phyloP scores from a whole-genome alignment of 2,113 vertebrate genomes.

The Hirundichthys speculiger region DNA sequence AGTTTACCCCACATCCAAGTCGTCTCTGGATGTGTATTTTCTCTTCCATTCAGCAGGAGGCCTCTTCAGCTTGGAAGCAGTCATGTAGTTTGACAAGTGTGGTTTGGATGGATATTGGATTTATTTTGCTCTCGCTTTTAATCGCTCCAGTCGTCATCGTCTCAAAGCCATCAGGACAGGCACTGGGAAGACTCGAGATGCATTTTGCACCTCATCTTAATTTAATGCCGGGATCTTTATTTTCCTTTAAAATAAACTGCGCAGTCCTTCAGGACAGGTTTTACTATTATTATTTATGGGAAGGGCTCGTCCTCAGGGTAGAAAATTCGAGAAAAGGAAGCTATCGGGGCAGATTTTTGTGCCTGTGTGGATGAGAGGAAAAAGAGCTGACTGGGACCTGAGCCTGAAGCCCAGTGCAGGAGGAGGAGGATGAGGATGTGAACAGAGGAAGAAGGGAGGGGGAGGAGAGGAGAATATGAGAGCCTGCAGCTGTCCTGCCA shows the following conservation, averaged over 20 bases:
- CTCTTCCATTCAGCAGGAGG: conserved; percentile 11
- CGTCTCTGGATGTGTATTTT: no score
- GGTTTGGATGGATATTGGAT: conserved; percentile 33
- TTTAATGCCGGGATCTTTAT: conserved; percentile 5
- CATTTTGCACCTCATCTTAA: conserved; percentile 1
- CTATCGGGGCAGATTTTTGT: conserved; percentile 36
- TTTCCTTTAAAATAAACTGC: neutral
- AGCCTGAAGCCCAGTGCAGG: conserved; percentile 56
- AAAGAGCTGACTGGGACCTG: conserved; percentile 57
- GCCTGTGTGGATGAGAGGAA: conserved; percentile 9
- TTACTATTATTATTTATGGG: neutral
- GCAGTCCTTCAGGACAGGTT: no score
- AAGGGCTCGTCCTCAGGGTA: conserved; percentile 41
- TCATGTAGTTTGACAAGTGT: conserved; percentile 53
- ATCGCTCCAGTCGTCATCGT: conserved; percentile 45
- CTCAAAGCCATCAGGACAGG: conserved; percentile 28
- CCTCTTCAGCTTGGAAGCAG: conserved; percentile 21
- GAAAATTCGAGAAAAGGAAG: conserved; percentile 49
- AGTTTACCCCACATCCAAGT: no score
- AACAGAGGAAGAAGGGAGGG: conserved; percentile 52
- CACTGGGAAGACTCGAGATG: neutral
- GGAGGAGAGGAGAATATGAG: conserved; percentile 50
- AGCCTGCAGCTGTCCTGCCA: conserved; percentile 73
- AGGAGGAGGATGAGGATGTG: conserved; percentile 58
- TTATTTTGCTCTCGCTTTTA: conserved; percentile 42